Evolutionary conservation across 2,888 invertebrate species (phyloP), one percentile per base, ranked within the genome.

Genomic region (Diploptera punctata): DNA sequence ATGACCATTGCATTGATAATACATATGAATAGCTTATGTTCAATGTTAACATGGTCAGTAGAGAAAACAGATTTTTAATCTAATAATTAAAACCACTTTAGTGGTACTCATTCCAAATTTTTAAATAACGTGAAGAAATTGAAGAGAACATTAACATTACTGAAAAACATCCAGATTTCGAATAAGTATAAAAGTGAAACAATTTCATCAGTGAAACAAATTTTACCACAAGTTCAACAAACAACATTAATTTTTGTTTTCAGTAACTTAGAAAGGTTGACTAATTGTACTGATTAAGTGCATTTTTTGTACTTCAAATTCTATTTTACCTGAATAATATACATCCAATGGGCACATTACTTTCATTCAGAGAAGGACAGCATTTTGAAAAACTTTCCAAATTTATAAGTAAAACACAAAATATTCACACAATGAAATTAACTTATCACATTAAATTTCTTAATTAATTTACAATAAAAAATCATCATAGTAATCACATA

Each of bases 41-140:
- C n/a, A n/a, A 57, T 57, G 57, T 29, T 57, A 57, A 57, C 57
- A n/a, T 57, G 57, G 57, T 57, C 57, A 57, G 13, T 57, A n/a
- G 21, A 16, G 57, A 1, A 57, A 29, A 57, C 24, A 19, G 18
- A 16, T 29, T 57, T 16, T 16, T 7, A 57, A 2, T 26, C 31
- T 57, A 29, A 57, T 19, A 3, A 57, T 1, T 57, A 31, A 57
- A 57, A 57, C 57, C 57, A 24, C 26, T 57, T 33, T 29, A 57
- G 57, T 57, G 29, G 29, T 3, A 29, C n/a, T n/a, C 1, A 57
- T 29, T 33, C n/a, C n/a, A 29, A 29, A 57, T 16, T 29, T n/a
- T 5, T 29, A 57, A 57, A 7, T 19, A 57, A 13, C n/a, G 1
- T 31, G 31, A 57, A 57, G 26, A 16, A n/a, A 24, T n/a, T 4